Percentiles rank a stretch among this genome's conserved stretches.
These are phyloP conservation scores for Petrolisthes cinctipes DNA, from an alignment of 2,888 invertebrate genomes.

Conservation along the genomic window DNA sequence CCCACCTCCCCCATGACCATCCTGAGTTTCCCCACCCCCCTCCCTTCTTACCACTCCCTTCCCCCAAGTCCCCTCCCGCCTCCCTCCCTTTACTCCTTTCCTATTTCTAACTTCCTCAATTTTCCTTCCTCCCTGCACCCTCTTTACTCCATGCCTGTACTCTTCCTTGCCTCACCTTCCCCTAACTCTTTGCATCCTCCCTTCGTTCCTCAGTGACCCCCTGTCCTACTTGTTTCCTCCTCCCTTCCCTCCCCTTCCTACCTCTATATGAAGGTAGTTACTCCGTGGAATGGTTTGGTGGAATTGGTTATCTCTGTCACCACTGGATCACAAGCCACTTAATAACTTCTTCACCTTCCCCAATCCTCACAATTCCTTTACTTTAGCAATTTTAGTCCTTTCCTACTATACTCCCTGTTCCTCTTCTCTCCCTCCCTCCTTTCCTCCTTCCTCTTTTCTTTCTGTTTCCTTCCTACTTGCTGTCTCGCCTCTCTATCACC, in stretches of 20 bases:
- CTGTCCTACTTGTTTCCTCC: neutral
- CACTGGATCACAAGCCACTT: neutral
- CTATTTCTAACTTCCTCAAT: no score
- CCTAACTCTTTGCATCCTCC: no score
- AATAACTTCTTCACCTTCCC: neutral
- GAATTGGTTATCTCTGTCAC: neutral
- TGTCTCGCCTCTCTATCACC: neutral
- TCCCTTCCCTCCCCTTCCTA: neutral
- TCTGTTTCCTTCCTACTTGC: neutral
- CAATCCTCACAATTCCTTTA: neutral
- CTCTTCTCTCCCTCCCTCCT: neutral
- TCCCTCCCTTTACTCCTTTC: neutral
- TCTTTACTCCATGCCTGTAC: no score
- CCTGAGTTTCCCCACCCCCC: neutral
- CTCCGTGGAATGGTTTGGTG: neutral
- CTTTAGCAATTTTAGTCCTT: constrained; percentile 2
- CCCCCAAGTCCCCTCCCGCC: constrained; percentile 1
- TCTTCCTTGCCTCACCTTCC: no score
- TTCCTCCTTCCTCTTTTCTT: neutral
- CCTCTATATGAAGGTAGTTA: neutral
- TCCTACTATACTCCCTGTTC: neutral
- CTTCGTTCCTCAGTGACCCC: no score
- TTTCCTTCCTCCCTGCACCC: no score
- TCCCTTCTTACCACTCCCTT: neutral
- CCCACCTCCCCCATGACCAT: neutral